phyloP scores from a whole-genome alignment of 1,140 invertebrate species.

The Calycopis cecrops region DNA sequence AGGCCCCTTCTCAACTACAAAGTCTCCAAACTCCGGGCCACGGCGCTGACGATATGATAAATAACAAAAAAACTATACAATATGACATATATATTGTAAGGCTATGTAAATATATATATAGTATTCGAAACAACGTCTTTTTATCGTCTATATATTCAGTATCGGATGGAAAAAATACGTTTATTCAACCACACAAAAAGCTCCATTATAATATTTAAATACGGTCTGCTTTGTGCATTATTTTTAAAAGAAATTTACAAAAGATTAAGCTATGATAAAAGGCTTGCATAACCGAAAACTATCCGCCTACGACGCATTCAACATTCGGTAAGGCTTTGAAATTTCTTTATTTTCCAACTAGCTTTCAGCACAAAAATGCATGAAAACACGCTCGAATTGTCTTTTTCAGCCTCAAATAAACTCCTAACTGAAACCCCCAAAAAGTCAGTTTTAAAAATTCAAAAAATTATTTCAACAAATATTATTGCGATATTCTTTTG shows the following conservation, averaged over 20 bases:
- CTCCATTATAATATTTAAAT: conserved; percentile 1
- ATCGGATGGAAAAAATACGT: neutral
- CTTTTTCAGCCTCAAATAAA: conserved; percentile 5
- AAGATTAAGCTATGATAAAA: neutral
- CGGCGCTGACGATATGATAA: no score
- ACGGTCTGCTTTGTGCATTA: neutral
- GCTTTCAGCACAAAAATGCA: neutral
- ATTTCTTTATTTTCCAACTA: neutral
- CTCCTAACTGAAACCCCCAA: neutral
- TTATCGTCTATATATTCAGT: no score
- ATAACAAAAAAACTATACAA: no score
- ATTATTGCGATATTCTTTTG: no score
- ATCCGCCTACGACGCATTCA: neutral
- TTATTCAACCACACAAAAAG: neutral
- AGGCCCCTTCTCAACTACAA: no score
- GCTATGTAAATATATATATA: no score
- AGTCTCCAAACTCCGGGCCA: no score
- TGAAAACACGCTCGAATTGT: conserved; percentile 1
- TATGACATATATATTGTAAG: no score
- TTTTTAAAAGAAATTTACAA: neutral
- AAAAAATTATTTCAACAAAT: no score
- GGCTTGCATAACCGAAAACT: conserved; percentile 3
- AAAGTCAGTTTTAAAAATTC: no score
- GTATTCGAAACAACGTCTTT: no score
- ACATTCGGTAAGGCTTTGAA: neutral